Percentiles rank a stretch among this genome's conserved stretches.
These are phyloP conservation scores for Misgurnus mizolepis DNA, from an alignment of 2,113 vertebrate species.

Conservation along the genomic window DNA sequence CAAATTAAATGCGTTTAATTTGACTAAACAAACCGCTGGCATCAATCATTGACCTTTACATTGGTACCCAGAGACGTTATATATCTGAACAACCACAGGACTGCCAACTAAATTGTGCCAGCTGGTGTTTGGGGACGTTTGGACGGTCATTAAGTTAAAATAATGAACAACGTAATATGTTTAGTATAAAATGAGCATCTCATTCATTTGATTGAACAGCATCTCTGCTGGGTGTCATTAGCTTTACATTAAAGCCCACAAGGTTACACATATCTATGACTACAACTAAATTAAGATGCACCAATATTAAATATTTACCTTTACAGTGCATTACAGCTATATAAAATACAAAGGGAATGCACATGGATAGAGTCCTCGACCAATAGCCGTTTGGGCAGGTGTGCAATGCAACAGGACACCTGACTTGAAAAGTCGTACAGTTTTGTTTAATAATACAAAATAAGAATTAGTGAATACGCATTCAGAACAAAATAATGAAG, in stretches of 20 bases:
- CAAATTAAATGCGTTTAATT: not conserved
- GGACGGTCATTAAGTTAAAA: not conserved
- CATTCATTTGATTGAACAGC: not conserved
- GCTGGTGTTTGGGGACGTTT: not conserved
- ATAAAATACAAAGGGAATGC: not conserved
- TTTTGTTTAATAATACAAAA: too few relatives aligned
- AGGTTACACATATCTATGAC: constrained; percentile 37
- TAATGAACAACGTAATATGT: not conserved
- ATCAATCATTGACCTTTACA: not conserved
- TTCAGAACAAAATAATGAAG: too few relatives aligned
- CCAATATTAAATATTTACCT: not conserved
- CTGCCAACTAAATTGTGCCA: not conserved
- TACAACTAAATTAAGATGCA: constrained; percentile 4
- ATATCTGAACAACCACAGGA: not conserved
- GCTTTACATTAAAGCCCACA: constrained; percentile 19
- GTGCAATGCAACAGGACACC: too few relatives aligned
- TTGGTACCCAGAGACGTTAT: not conserved
- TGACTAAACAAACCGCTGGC: not conserved
- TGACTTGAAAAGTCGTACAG: not conserved
- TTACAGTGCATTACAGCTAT: not conserved
- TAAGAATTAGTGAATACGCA: too few relatives aligned
- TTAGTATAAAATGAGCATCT: not conserved
- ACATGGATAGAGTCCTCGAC: too few relatives aligned
- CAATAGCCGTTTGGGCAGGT: too few relatives aligned
- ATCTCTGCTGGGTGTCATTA: constrained; percentile 32